Evolutionary conservation across 2,797 vertebrate genomes (phyloP), one percentile per base, ranked within the genome.

Genomic region (Staurois parvus): DNA sequence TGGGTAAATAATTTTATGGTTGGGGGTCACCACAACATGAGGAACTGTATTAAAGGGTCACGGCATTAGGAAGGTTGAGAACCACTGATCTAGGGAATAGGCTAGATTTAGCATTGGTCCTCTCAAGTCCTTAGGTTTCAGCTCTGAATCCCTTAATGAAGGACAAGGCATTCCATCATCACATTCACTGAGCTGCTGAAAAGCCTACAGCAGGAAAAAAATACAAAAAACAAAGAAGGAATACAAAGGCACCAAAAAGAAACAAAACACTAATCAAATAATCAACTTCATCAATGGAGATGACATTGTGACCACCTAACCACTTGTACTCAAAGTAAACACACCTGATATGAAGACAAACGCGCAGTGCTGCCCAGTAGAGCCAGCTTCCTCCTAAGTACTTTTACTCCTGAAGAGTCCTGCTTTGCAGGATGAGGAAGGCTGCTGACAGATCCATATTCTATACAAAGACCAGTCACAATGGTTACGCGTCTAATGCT

Each of bases 181-280:
- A 11, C n/a, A n/a, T 62, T 62, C 17, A n/a, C 0, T 79, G 28
- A 68, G 26, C 37, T 40, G 10, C 26, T 42, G 9, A 24, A 42
- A 66, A 15, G 15, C 77, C 29, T 29, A 28, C 19, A 72, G 37
- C 34, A 42, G 34, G 37, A 37, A 37, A 37, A 37, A 37, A 6
- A n/a, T n/a, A n/a, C n/a, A 11, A 72, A 32, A 2, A 72, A 19
- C 62, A 68, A 19, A 29, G 10, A 6, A 29, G 4, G 21, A 9
- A 64, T 24, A 9, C 7, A 64, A 64, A 64, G 24, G 59, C 59
- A 64, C n/a, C 24, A 21, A 42, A 66, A 13, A 66, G 4, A 24
- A 72, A 72, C 30, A 72, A 64, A 64, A 64, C 69, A 72, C 59
- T 19, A 34, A 4, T n/a, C 8, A 59, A 72, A 80, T 15, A 72